Base-by-base conservation (phyloP, 2,888 invertebrate genomes). In the Eugnorisma glareosa region DNA sequence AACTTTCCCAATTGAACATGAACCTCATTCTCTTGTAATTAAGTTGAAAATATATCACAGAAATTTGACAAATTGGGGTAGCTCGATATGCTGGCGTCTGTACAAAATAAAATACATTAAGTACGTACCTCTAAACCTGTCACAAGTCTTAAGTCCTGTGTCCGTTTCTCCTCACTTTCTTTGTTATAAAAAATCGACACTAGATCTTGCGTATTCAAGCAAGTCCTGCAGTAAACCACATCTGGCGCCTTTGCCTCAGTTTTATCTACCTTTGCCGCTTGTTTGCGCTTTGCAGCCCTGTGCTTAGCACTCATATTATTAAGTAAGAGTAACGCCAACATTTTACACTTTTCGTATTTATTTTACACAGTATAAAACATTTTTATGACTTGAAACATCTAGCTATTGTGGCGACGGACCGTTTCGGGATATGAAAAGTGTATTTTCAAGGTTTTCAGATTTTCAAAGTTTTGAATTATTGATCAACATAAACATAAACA, bases 101-200 rank as follows among this genome's bases (percentile, higher is more conserved):
- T 24, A 35, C 11, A 24, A 1, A 35, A 61, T 63, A 31, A 40
- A 24, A 43, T 28, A 70, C 8, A 43, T n/a, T n/a, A n/a, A n/a
- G 28, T 64, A 54, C 40, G 4, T 70, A 88, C 88, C 87, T 93
- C 92, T 37, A 95, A 89, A 11, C 95, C 95, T 3, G 95, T 95
- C 0, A 92, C 92, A 0, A 93, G 79, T 51, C 79, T 88, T 21
- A 95, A 82, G 28, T 95, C 93, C 4, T 92, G 85, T 0, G 94
- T 85, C 1, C 91, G 86, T 74, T 93, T 95, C 35, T 91, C 85
- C 18, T 88, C 90, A 1, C 76, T 80, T 18, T 93, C 92, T 86
- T 91, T 92, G 75, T 87, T 89, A 24, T 79, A 78, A 82, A 95
- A 95, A 86, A 94, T 93, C 0, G 90, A 80, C n/a, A 89, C 89